Percentiles rank a stretch among this genome's conserved stretches.
phyloP scores from a whole-genome alignment of 2,888 invertebrate genomes.

The Calameuta pallipes region DNA sequence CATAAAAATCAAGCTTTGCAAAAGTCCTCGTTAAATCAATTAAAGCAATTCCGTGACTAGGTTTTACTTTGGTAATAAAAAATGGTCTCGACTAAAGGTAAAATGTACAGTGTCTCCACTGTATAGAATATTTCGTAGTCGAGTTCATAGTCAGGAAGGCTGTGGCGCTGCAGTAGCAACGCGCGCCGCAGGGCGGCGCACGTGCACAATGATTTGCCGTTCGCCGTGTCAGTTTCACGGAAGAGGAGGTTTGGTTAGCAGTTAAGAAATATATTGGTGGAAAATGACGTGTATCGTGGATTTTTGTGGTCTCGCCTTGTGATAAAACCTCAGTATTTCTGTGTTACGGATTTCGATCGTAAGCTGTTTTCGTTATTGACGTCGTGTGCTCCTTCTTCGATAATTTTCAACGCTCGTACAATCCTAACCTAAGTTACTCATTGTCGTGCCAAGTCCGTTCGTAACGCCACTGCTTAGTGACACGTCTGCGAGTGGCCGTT shows the following conservation, averaged over 20 bases:
- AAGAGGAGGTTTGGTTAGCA: slow-evolving; percentile 51
- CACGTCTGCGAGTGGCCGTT: slow-evolving; percentile 40
- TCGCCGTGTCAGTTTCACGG: slow-evolving; percentile 46
- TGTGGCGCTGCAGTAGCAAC: slow-evolving; percentile 20
- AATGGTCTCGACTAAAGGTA: not conserved
- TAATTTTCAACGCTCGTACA: not conserved
- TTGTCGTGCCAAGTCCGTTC: slow-evolving; percentile 18
- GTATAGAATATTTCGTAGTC: not conserved
- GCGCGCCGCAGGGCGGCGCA: slow-evolving; percentile 42
- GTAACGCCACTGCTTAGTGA: slow-evolving; percentile 43
- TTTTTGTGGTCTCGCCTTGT: slow-evolving; percentile 46
- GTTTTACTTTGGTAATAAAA: not conserved
- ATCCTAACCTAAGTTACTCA: slow-evolving; percentile 45
- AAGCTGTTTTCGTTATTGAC: not conserved
- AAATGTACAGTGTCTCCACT: not conserved
- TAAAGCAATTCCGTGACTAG: not conserved
- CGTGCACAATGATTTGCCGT: slow-evolving; percentile 42
- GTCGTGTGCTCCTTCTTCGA: not conserved
- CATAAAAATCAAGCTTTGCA: not conserved
- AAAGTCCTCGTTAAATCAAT: not conserved
- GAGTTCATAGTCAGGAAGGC: not conserved
- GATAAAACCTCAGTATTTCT: slow-evolving; percentile 29
- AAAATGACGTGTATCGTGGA: slow-evolving; percentile 49
- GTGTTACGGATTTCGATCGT: not conserved
- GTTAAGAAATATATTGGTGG: slow-evolving; percentile 31